Base-by-base conservation (phyloP, 2,888 invertebrate genomes). In the Polyploca ridens region DNA sequence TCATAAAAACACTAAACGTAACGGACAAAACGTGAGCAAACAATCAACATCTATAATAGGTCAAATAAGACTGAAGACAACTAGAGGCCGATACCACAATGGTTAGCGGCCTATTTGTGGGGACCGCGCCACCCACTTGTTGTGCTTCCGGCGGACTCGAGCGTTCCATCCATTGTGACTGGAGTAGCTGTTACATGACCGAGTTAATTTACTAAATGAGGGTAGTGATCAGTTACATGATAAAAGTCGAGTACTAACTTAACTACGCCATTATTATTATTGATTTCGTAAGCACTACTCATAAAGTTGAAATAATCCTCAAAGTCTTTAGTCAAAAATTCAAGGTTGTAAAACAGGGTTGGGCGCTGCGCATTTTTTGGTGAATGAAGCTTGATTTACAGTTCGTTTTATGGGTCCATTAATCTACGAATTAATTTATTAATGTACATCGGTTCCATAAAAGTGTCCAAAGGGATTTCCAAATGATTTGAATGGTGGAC, bases 101-200 rank as follows among this genome's bases (percentile, higher is more conserved):
- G 79, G 88, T 80, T 77, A 78, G 81, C 87, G 88, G 90, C 90
- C 92, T 91, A 91, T 91, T 90, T 90, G 90, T 82, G 87, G 88
- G 72, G 81, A 83, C 82, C 80, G 80, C 81, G 81, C 86, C 89
- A 81, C 86, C 89, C 91, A 91, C 91, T 91, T 91, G 91, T 91
- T 90, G 90, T 91, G 77, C 81, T 87, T 90, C 90, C 90, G 87
- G 83, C 66, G 76, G 74, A 76, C 75, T 70, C 75, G 71, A 74
- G 75, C 74, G 71, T 69, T 60, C 63, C 69, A 65, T 74, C 78
- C 77, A 83, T 87, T 88, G 87, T 87, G 76, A 76, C 77, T 78
- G 64, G 66, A 67, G 64, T 66, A 69, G 75, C 79, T 79, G 85
- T 86, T 84, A 86, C 84, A 86, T 84, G 81, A 74, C 83, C 82